Evolutionary conservation across 1,140 invertebrate species (phyloP).

Genomic region (Penaeus indicus): DNA sequence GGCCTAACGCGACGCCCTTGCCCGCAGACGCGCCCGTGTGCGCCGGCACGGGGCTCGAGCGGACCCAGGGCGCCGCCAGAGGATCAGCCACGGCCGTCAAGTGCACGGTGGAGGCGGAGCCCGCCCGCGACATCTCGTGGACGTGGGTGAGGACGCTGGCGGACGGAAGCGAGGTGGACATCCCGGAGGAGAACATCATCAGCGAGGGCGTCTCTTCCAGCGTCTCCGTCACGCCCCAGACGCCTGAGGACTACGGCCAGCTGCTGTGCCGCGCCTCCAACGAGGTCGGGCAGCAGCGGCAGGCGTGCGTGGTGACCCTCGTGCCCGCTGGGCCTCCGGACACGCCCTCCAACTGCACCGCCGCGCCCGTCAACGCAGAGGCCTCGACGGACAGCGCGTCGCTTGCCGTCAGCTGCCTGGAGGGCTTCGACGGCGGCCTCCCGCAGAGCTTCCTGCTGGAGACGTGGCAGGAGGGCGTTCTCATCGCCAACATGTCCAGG

Average conservation of each 20-base stretch:
- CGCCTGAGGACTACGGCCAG: constrained; percentile 79
- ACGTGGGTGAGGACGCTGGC: constrained; percentile 47
- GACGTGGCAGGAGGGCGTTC: constrained; percentile 6
- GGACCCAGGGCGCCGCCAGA: constrained; percentile 58
- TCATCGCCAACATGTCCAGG: constrained; percentile 43
- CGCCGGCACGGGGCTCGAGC: constrained; percentile 42
- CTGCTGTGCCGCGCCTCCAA: constrained; percentile 71
- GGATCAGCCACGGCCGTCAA: constrained; percentile 48
- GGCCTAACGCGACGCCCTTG: too few relatives aligned
- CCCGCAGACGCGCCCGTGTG: constrained; percentile 57
- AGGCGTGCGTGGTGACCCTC: constrained; percentile 79
- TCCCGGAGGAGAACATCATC: constrained; percentile 38
- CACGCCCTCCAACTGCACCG: constrained; percentile 83
- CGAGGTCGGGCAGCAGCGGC: constrained; percentile 77
- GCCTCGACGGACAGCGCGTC: constrained; percentile 77
- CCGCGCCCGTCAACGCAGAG: constrained; percentile 13
- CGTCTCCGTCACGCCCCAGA: constrained; percentile 83
- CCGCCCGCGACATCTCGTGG: constrained; percentile 52
- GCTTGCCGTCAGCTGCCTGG: constrained; percentile 81
- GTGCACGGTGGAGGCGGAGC: constrained; percentile 62
- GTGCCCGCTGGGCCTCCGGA: constrained; percentile 82
- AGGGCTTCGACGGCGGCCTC: constrained; percentile 84
- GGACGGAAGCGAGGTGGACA: constrained; percentile 52
- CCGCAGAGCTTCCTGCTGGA: constrained; percentile 42
- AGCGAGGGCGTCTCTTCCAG: constrained; percentile 73